Evolutionary conservation across 2,113 vertebrate genomes (phyloP).

Genomic region (Micronisus gabar): DNA sequence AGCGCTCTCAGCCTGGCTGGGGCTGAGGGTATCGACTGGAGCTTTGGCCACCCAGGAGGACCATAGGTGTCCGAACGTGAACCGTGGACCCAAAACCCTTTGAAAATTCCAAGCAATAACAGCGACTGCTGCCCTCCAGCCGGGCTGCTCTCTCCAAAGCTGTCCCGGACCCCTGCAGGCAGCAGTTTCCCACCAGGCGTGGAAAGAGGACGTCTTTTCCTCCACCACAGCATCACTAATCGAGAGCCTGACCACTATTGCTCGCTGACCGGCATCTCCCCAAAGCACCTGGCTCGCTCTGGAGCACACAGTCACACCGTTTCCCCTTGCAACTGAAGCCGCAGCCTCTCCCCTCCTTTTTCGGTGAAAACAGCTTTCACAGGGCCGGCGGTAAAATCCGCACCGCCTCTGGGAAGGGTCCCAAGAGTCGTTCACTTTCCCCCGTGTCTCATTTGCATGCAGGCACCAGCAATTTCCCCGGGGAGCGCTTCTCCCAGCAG

Average conservation of each 20-base stretch:
- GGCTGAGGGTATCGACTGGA: background rate
- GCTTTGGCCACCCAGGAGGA: background rate
- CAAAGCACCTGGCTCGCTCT: background rate
- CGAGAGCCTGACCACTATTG: accelerated
- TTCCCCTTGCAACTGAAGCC: accelerated
- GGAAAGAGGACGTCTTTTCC: background rate
- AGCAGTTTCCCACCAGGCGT: background rate
- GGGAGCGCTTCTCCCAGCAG: background rate
- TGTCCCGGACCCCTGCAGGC: background rate
- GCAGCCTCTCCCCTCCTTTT: background rate
- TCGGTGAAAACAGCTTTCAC: background rate
- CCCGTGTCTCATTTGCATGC: background rate
- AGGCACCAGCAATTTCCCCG: background rate
- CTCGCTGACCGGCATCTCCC: accelerated
- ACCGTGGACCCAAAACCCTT: background rate
- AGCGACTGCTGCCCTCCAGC: background rate
- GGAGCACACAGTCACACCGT: accelerated
- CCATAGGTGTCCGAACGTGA: accelerated
- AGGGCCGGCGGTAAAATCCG: accelerated
- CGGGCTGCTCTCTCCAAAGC: background rate
- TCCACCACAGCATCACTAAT: accelerated
- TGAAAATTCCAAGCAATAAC: accelerated
- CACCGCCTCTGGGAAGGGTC: background rate
- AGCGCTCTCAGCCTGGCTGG: background rate
- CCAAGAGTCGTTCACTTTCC: background rate